phyloP scores from a whole-genome alignment of 2,113 vertebrate species.

The Marcusenius ussheri region DNA sequence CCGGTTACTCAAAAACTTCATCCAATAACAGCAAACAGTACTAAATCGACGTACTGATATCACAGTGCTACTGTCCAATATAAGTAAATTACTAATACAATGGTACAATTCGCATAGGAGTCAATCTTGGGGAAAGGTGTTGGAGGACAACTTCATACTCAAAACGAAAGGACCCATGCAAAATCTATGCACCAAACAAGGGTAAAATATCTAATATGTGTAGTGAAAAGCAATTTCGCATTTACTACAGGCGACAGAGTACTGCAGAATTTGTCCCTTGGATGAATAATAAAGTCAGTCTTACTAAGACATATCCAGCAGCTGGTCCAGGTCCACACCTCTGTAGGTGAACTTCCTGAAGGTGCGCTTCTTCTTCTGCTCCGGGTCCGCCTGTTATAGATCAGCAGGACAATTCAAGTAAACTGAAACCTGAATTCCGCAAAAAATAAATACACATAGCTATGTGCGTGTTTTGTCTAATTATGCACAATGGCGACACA shows the following conservation, averaged over 20 bases:
- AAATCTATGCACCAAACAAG: background rate
- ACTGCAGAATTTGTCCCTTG: background rate
- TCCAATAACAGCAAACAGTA: background rate
- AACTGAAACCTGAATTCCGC: background rate
- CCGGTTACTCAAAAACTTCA: background rate
- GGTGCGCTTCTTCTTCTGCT: slow-evolving; percentile 97
- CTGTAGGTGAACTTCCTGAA: slow-evolving; percentile 95
- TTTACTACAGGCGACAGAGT: background rate
- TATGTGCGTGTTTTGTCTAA: background rate
- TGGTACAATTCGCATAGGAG: background rate
- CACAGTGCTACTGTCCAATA: background rate
- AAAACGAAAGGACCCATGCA: background rate
- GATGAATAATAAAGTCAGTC: slow-evolving; percentile 28
- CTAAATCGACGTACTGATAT: background rate
- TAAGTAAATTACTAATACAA: background rate
- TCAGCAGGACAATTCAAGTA: background rate
- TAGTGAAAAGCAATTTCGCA: background rate
- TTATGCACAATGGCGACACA: background rate
- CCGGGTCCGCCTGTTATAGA: slow-evolving; percentile 70
- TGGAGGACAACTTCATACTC: background rate
- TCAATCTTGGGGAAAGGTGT: background rate
- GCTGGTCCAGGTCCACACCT: slow-evolving; percentile 94
- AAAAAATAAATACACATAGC: background rate
- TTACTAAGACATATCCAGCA: slow-evolving; percentile 98
- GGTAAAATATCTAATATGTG: background rate